These are phyloP conservation scores for Pollenia labialis DNA, from an alignment of 2,888 invertebrate species.

Conservation along the genomic window DNA sequence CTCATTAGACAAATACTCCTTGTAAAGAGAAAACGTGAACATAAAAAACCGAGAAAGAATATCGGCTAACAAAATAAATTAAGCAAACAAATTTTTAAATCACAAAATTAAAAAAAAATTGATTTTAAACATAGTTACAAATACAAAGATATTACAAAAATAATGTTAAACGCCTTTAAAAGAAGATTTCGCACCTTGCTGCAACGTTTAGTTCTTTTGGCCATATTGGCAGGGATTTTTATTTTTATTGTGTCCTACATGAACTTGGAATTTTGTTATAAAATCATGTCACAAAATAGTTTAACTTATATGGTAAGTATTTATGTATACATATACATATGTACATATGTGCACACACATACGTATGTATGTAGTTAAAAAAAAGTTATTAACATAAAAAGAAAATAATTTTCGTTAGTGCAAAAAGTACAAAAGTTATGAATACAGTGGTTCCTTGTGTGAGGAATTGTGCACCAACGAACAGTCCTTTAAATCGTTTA, in stretches of 20 bases:
- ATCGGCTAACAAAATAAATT: background rate
- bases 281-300: constrained; percentile 81
- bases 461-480: constrained; percentile 81
- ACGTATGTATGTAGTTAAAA: no score
- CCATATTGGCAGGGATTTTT: constrained; percentile 78
- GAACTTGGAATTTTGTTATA: constrained; percentile 82
- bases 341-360: background rate
- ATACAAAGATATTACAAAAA: constrained; percentile 37
- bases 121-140: constrained; percentile 11
- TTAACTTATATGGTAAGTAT: constrained; percentile 81
- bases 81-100: background rate
- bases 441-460: constrained; percentile 82
- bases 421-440: constrained; percentile 79
- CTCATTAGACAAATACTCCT: constrained; percentile 13
- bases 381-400: no score
- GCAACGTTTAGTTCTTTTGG: constrained; percentile 80
- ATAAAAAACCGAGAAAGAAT: constrained; percentile 7
- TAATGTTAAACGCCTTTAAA: constrained; percentile 81
- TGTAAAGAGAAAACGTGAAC: constrained; percentile 46
- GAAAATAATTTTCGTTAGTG: constrained; percentile 76
- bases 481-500: constrained; percentile 80
- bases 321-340: background rate
- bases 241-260: constrained; percentile 81
- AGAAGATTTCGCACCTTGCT: constrained; percentile 81
- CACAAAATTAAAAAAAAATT: background rate